Base-by-base conservation (phyloP, 1,140 invertebrate genomes). In the Euwallacea similis region DNA sequence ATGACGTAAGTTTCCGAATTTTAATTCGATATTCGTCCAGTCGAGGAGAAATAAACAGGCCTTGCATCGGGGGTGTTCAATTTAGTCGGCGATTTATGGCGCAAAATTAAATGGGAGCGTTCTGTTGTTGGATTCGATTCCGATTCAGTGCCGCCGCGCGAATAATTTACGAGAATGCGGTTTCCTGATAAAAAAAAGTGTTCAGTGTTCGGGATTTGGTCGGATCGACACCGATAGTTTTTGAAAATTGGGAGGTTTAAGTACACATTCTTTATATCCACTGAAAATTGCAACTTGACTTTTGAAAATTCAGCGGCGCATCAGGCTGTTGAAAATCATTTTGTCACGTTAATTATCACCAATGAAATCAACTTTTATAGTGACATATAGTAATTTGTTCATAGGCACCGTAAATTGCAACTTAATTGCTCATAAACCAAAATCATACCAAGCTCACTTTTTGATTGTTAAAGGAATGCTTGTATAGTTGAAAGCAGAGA, bases 141-240 rank as follows among this genome's bases (percentile, higher is more conserved):
- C 62, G 41, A 64, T 64, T 64, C 44, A 64, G 62, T 64, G 62
- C 62, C 44, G 15, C 16, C 41, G 47, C 62, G 47, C 53, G 46
- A 50, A 64, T 64, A 64, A 64, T 64, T 64, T 64, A 64, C 62
- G 62, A 33, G 47, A 64, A 64, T 64, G 62, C 62, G 62, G 62
- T 64, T 64, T 15, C 13, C 44, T 47, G 47, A 64, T 64, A 64
- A 64, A 64, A 64, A 63, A 64, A 50, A 50, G 46, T 13, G 46
- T 50, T 50, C 21, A 33, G 15, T 56, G 21, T 33, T 33, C 21
- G 21, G 21, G 21, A 33, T 33, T 33, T 33, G 21, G 21, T 33
- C 46, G 46, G 46, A 50, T 50, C 46, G 13, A 11, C 46, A 13
- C 13, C 13, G 9, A 13, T 50, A 11, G 46, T 50, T 50, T 13